Percentiles rank a stretch among this genome's conserved stretches.
phyloP scores from a whole-genome alignment of 1,140 invertebrate species.

The Drosophila nigrodunni region DNA sequence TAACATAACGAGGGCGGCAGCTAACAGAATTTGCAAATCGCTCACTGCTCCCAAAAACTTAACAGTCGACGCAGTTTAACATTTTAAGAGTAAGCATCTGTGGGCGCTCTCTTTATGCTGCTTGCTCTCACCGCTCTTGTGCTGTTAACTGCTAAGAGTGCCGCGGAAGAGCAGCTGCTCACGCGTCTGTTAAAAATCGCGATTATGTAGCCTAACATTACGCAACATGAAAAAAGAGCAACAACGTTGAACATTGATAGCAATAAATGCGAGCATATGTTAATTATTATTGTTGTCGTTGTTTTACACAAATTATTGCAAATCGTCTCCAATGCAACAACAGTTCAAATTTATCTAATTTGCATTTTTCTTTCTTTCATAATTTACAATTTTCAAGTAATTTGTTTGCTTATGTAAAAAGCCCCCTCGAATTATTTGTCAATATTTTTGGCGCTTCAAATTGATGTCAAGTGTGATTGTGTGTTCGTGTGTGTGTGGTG shows the following conservation, averaged over 20 bases:
- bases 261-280: conserved; percentile 17
- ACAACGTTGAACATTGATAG: conserved; percentile 27
- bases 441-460: conserved; percentile 34
- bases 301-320: conserved; percentile 67
- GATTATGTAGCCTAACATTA: conserved; percentile 81
- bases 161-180: conserved; percentile 46
- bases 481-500: not conserved
- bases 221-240: conserved; percentile 72
- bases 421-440: conserved; percentile 36
- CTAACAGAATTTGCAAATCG: conserved; percentile 21
- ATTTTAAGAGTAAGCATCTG: conserved; percentile 18
- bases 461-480: conserved; percentile 27
- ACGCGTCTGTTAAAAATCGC: conserved; percentile 56
- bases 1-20: not conserved
- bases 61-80: conserved; percentile 15
- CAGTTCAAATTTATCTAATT: conserved; percentile 46
- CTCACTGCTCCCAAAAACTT: conserved; percentile 4
- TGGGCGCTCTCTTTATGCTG: not conserved
- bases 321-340: conserved; percentile 23
- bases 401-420: conserved; percentile 34
- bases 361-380: conserved; percentile 52
- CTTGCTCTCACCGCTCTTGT: conserved; percentile 29
- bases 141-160: conserved; percentile 53
- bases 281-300: conserved; percentile 52
- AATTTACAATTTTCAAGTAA: conserved; percentile 9